Evolutionary conservation across 1,140 invertebrate species (phyloP).

Genomic region (Chironomus tepperi): DNA sequence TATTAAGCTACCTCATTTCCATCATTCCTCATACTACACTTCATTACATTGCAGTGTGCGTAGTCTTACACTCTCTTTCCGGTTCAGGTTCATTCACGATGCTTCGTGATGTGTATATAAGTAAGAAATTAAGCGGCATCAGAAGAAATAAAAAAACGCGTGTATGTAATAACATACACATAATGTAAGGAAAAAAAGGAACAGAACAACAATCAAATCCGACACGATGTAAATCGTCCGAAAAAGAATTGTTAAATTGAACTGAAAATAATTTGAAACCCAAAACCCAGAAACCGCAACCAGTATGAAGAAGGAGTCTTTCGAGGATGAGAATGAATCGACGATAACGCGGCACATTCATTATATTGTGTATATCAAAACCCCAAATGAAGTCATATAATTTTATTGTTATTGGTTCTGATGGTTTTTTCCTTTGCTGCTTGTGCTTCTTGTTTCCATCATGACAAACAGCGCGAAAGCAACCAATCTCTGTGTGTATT

Average conservation of each 20-base stretch:
- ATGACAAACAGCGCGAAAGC: too few species aligned
- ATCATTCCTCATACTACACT: neutral
- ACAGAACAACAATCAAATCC: neutral
- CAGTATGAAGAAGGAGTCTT: neutral
- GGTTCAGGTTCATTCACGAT: slow-evolving; percentile 3
- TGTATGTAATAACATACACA: neutral
- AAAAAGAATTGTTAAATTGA: slow-evolving; percentile 10
- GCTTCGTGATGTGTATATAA: too few species aligned
- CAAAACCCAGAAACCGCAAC: neutral
- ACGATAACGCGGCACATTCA: neutral
- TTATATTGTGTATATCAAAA: neutral
- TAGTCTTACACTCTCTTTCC: neutral
- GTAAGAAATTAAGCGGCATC: too few species aligned
- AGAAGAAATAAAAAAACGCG: neutral
- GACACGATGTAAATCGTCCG: slow-evolving; percentile 11
- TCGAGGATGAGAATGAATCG: neutral
- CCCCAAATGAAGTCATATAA: slow-evolving; percentile 20
- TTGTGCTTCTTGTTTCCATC: neutral
- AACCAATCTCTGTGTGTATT: too few species aligned
- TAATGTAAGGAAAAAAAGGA: neutral
- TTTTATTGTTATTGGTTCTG: slow-evolving; percentile 22
- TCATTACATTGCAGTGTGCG: neutral
- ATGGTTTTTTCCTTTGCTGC: slow-evolving; percentile 17
- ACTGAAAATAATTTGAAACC: slow-evolving; percentile 3
- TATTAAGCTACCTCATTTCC: neutral